Conservation (phyloP, 2,888 invertebrate genomes). For the Luffia ferchaultella region DNA sequence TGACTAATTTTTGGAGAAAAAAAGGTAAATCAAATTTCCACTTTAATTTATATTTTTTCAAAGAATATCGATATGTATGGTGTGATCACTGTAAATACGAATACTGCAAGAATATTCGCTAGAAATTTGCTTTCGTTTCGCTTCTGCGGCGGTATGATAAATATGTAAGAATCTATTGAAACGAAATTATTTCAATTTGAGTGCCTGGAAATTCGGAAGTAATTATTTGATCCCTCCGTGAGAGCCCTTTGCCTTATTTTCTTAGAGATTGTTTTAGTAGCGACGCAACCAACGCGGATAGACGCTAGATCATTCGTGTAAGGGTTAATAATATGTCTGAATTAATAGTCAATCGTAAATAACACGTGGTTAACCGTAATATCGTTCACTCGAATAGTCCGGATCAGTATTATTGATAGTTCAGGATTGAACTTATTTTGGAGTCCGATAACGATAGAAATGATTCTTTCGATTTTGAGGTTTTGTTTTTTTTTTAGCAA, state of each 20-base stretch:
- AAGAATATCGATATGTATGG: too few species aligned
- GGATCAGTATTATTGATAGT: constrained; percentile 5
- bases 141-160: too few species aligned
- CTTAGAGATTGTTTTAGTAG: constrained; percentile 40
- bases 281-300: constrained; percentile 26
- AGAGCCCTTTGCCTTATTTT: constrained; percentile 60
- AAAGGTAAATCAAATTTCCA: too few species aligned
- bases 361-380: constrained; percentile 3
- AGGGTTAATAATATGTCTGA: constrained; percentile 7
- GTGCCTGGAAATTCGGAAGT: constrained; percentile 47
- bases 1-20: too few species aligned
- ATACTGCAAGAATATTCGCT: too few species aligned
- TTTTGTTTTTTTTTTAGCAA: too few species aligned
- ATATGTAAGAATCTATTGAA: constrained; percentile 7
- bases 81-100: too few species aligned
- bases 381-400: constrained; percentile 7
- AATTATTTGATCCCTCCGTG: constrained; percentile 51
- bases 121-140: too few species aligned
- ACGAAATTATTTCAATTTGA: constrained; percentile 46
- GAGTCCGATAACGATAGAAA: too few species aligned
- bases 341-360: constrained; percentile 7
- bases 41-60: too few species aligned
- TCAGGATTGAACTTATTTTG: background rate
- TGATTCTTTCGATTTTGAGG: too few species aligned
- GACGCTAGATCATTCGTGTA: constrained; percentile 29